Base-by-base conservation (phyloP, 2,797 vertebrate genomes). In the Spinibarbus caldwelli region DNA sequence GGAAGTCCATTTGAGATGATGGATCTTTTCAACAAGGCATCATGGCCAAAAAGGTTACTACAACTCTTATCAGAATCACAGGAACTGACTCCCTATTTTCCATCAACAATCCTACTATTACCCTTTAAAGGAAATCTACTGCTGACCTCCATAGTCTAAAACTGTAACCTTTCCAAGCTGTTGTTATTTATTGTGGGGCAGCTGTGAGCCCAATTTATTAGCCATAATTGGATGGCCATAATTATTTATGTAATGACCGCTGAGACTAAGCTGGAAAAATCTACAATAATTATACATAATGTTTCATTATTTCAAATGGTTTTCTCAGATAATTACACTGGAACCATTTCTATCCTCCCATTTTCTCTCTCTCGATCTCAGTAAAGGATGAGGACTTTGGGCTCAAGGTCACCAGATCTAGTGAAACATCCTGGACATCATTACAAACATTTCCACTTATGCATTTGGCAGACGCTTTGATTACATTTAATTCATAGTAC, bases 311-410 rank as follows among this genome's bases (percentile, higher is more conserved):
- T 67, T 82, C 31, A 89, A 84, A 83, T 79, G 23, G 38, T 86
- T 84, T 70, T 79, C 78, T 80, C 68, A 81, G 72, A 82, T 59
- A 79, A 80, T 87, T 86, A 87, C 73, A 87, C n/a, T 62, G 41
- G 54, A 81, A 84, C 67, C 21, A 78, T 82, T 89, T 79, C 49
- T 41, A 62, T 68, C 68, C 79, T 72, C 59, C 78, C 34, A 77
- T 80, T n/a, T n/a, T 80, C 36, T 5, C 2, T 68, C 54, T 34
- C 41, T 81, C 41, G 26, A 23, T 80, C 79, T 78, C 45, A 87
- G 29, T 57, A 72, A 70, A 52, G 52, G 66, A 88, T 70, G 84
- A 88, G 31, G 78, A 59, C 10, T 78, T 82, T 80, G 49, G 8
- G 29, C 80, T 73, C 5, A 36, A 64, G 49, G 77, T 77, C 10